These are phyloP conservation scores for Babylonia areolata DNA, from an alignment of 1,140 invertebrate genomes.

Conservation along the genomic window DNA sequence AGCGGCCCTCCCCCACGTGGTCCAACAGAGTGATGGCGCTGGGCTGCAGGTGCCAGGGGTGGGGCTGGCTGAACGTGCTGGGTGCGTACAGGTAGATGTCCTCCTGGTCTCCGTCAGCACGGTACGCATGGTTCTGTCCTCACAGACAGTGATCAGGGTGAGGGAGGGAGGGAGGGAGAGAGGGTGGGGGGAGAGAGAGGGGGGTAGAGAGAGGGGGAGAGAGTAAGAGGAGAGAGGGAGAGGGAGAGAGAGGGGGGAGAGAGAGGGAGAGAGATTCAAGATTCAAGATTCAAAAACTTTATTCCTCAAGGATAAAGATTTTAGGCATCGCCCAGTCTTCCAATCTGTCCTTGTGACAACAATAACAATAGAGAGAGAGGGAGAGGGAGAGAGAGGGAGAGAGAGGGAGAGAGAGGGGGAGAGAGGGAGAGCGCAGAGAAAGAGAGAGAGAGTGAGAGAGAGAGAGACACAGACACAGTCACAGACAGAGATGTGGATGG, in stretches of 20 bases:
- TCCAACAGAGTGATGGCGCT: slow-evolving; percentile 40
- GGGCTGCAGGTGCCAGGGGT: slow-evolving; percentile 40
- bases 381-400: neutral
- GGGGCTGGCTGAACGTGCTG: slow-evolving; percentile 40
- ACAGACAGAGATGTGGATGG: too few species aligned
- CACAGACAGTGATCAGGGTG: too few species aligned
- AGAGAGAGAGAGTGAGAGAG: slow-evolving; percentile 5
- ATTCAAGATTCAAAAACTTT: too few species aligned
- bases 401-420: slow-evolving; percentile 5
- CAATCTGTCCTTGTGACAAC: too few species aligned
- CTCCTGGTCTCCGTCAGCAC: neutral
- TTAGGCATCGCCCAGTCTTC: too few species aligned
- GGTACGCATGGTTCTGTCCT: neutral
- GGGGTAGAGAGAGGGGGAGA: too few species aligned
- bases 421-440: neutral
- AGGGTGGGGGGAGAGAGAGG: too few species aligned
- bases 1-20: slow-evolving; percentile 42
- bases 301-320: too few species aligned
- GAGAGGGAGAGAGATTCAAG: too few species aligned
- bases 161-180: too few species aligned
- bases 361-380: too few species aligned
- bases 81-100: slow-evolving; percentile 42
- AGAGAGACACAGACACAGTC: too few species aligned
- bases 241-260: neutral
- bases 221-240: neutral